Conservation (phyloP, 2,888 invertebrate genomes). For the Geophilus truncorum region DNA sequence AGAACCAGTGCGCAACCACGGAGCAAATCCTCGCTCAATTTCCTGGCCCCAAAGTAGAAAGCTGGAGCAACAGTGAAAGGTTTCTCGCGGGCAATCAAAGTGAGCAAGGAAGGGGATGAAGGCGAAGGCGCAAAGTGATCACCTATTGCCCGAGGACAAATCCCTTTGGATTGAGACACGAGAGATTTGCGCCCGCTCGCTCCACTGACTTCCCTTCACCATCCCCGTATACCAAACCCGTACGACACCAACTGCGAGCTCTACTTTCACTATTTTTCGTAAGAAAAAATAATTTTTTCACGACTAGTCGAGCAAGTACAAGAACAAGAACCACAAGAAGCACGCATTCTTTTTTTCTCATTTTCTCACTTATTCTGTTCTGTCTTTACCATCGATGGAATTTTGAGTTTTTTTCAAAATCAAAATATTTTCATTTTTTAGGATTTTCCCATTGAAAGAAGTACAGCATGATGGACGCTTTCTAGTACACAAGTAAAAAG, state of each 20-base stretch:
- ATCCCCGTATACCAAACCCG: background rate
- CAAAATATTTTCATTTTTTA: too few relatives aligned
- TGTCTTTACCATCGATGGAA: too few relatives aligned
- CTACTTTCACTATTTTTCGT: background rate
- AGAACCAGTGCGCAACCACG: constrained; percentile 25
- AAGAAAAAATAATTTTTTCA: too few relatives aligned
- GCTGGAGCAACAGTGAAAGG: constrained; percentile 25
- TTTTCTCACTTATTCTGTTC: too few relatives aligned
- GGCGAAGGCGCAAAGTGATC: constrained; percentile 12
- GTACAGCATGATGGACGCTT: too few relatives aligned
- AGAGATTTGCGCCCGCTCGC: constrained; percentile 23
- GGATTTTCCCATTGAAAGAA: too few relatives aligned
- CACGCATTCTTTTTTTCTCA: too few relatives aligned
- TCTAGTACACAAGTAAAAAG: too few relatives aligned
- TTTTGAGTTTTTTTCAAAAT: too few relatives aligned
- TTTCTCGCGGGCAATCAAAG: constrained; percentile 27
- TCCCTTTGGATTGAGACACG: constrained; percentile 22
- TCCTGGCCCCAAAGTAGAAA: constrained; percentile 21
- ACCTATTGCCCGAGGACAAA: constrained; percentile 24
- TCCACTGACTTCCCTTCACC: background rate
- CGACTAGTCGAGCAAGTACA: too few relatives aligned
- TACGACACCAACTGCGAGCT: background rate
- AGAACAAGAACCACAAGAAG: too few relatives aligned
- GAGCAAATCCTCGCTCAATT: constrained; percentile 25
- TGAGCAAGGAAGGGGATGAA: constrained; percentile 20